These are phyloP conservation scores for Oxygymnocypris stewartii DNA, from an alignment of 2,113 vertebrate genomes.

Conservation along the genomic window DNA sequence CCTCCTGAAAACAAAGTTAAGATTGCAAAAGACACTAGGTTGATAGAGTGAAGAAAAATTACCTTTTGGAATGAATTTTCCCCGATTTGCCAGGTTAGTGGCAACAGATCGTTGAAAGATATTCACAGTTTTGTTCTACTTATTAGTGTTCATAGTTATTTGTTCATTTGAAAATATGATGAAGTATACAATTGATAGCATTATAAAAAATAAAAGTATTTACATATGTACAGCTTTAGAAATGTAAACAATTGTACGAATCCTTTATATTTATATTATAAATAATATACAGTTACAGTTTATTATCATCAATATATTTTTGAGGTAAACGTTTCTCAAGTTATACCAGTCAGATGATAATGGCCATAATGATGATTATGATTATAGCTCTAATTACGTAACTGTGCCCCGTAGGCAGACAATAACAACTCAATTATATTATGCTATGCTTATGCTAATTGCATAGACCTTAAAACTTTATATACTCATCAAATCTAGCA, in stretches of 20 bases:
- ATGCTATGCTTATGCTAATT: too few relatives aligned
- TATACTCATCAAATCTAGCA: conserved; percentile 21
- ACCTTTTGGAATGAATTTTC: not conserved
- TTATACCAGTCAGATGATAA: not conserved
- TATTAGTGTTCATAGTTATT: not conserved
- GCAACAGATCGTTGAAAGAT: not conserved
- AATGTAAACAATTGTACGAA: not conserved
- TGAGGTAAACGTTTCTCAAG: not conserved
- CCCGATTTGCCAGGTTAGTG: not conserved
- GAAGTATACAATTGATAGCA: not conserved
- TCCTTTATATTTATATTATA: conserved; percentile 15
- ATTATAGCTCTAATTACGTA: conserved; percentile 14
- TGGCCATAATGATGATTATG: not conserved
- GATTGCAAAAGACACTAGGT: not conserved
- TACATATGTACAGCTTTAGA: not conserved
- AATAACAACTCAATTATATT: conserved; percentile 63
- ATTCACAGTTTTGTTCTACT: not conserved
- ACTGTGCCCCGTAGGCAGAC: conserved; percentile 49
- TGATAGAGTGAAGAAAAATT: not conserved
- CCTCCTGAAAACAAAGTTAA: not conserved
- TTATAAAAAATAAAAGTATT: not conserved
- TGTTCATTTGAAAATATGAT: not conserved
- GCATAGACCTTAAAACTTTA: not conserved
- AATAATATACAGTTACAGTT: not conserved
- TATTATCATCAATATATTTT: not conserved